These are phyloP conservation scores for Listronotus oregonensis DNA, from an alignment of 1,140 invertebrate genomes.

Conservation along the genomic window DNA sequence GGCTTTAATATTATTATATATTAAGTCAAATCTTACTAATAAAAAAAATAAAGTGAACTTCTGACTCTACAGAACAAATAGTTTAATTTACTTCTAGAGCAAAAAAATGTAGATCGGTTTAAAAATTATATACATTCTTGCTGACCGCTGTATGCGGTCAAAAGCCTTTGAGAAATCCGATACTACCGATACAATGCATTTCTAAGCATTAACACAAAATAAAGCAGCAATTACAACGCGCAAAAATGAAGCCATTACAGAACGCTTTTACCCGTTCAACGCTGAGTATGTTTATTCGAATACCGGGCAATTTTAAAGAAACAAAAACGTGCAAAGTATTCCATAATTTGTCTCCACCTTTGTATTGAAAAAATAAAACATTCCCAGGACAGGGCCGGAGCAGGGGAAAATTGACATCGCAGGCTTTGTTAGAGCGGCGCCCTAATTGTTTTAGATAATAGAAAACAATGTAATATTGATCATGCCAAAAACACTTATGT, in stretches of 20 bases:
- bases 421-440: no score
- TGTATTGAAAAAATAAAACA: slow-evolving; percentile 15
- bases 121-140: no score
- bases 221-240: slow-evolving; percentile 8
- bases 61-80: no score
- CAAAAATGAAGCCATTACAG: slow-evolving; percentile 8
- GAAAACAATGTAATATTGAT: no score
- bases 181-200: slow-evolving; percentile 2
- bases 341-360: slow-evolving; percentile 17
- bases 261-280: slow-evolving; percentile 9
- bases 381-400: slow-evolving; percentile 12
- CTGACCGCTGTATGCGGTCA: slow-evolving; percentile 1
- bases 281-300: slow-evolving; percentile 8
- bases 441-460: no score
- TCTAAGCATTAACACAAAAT: not conserved
- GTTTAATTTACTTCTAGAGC: no score
- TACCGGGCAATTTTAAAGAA: slow-evolving; percentile 8
- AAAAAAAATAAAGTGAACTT: no score
- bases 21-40: no score
- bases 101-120: no score
- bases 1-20: no score
- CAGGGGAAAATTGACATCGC: no score
- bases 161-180: slow-evolving; percentile 5
- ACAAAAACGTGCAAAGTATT: slow-evolving; percentile 13
- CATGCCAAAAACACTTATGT: no score